Percentiles rank a stretch among this genome's conserved stretches.
Conservation (phyloP, 2,797 vertebrate genomes). For the Chelon auratus region DNA sequence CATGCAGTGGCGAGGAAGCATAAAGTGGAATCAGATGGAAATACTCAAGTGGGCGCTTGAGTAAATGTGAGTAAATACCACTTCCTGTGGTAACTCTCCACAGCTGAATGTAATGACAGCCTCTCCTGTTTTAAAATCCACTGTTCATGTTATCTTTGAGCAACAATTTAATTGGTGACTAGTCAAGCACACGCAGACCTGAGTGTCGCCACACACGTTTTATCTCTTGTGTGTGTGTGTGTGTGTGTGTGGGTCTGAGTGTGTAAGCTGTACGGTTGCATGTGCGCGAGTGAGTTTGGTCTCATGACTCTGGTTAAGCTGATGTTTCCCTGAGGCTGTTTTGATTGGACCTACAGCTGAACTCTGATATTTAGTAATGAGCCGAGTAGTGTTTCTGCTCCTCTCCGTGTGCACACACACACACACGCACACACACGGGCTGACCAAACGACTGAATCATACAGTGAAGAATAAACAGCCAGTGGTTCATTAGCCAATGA, state of each 20-base stretch:
- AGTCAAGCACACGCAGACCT: conserved; percentile 8
- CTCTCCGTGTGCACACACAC: conserved; percentile 11
- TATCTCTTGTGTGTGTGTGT: conserved; percentile 14
- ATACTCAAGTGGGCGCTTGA: too few relatives aligned
- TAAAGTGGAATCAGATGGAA: too few relatives aligned
- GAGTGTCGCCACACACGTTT: conserved; percentile 3
- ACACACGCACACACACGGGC: conserved; percentile 5
- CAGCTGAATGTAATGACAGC: neutral
- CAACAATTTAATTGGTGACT: neutral
- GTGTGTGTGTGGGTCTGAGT: conserved; percentile 12
- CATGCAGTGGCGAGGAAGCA: too few relatives aligned
- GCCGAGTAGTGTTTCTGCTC: conserved; percentile 42
- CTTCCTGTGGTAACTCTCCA: too few relatives aligned
- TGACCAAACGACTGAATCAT: conserved; percentile 37
- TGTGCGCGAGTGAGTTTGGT: conserved; percentile 46
- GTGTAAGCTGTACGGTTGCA: conserved; percentile 8
- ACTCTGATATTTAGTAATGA: conserved; percentile 81
- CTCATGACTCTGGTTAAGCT: conserved; percentile 74
- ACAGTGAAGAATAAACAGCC: conserved; percentile 59
- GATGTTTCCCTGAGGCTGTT: conserved; percentile 68
- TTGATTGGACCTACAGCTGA: conserved; percentile 77
- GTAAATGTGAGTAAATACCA: too few relatives aligned
- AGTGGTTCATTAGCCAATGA: conserved; percentile 64
- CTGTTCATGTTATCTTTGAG: neutral
- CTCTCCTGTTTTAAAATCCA: neutral